These are phyloP conservation scores for Calidris pygmaea DNA, from an alignment of 2,113 vertebrate genomes.

Conservation along the genomic window DNA sequence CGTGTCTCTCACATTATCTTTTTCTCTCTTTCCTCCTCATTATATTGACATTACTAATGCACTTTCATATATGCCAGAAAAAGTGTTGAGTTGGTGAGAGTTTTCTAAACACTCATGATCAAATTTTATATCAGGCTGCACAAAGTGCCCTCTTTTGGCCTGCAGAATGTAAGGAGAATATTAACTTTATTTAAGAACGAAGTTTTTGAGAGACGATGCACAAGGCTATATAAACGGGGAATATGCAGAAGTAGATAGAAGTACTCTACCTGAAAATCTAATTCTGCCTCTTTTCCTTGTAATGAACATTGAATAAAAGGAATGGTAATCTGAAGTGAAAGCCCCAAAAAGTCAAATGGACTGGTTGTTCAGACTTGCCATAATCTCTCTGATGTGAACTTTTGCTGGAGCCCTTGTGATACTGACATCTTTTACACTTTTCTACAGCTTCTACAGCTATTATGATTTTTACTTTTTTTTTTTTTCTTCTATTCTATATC, in stretches of 20 bases:
- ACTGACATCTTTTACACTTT: neutral
- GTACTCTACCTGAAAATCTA: neutral
- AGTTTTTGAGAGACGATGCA: neutral
- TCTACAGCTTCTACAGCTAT: neutral
- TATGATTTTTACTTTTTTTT: neutral
- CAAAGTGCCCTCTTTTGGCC: neutral
- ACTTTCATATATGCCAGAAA: neutral
- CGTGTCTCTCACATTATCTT: neutral
- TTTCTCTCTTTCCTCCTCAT: neutral
- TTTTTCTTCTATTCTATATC: neutral
- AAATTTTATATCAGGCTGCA: neutral
- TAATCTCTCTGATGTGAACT: neutral
- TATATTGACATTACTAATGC: neutral
- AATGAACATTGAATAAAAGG: neutral
- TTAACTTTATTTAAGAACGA: neutral
- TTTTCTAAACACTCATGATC: neutral
- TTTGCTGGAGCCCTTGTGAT: neutral
- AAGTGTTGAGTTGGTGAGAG: neutral
- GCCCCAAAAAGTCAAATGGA: neutral
- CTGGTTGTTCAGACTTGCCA: neutral
- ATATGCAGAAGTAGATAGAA: neutral
- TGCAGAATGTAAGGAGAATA: neutral
- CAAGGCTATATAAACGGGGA: neutral
- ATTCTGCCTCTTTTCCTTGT: neutral
- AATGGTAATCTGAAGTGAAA: neutral